Base-by-base conservation (phyloP, 1,140 invertebrate genomes). In the Fopius arisanus region DNA sequence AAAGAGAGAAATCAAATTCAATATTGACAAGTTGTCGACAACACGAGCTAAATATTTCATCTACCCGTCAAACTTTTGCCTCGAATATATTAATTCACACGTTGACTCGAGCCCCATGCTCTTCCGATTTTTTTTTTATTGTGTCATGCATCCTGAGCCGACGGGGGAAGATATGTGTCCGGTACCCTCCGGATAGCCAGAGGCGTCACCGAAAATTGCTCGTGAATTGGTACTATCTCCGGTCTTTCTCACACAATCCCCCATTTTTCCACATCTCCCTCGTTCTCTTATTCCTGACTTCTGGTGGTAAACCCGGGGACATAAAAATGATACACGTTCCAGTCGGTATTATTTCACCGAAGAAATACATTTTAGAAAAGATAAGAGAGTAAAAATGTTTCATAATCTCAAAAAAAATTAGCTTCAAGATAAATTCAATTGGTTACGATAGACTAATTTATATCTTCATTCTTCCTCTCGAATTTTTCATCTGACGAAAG, bases 81-180 rank as follows among this genome's bases (percentile, higher is more conserved):
- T 83, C 81, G 79, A 80, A 48, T 85, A 86, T 86, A 87, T 86
- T 87, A 86, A 87, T 86, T 87, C 81, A 81, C 31, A 1, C 43
- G n/a, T 37, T 37, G n/a, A 48, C 43, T 48, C 16, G 14, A 48
- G 14, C 16, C 14, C 43, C 43, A 48, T n/a, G 3, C 43, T 12
- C 43, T 48, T 19, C 19, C 73, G 69, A 70, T 75, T 59, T 72
- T 75, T 72, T 75, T 74, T 80, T 81, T 79, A 81, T 81, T 69
- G 71, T 63, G 74, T 40, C 63, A 33, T 43, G 75, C 67, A 67
- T 67, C 62, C 43, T 75, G 54, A 26, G 19, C 54, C 54, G 21
- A 23, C 54, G 12, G 19, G 41, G 68, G 14, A 67, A 67, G 67
- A 72, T 77, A 48, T 48, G n/a, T 19, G 69, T 68, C 72, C 66